Evolutionary conservation across 2,888 invertebrate genomes (phyloP).

Genomic region (Chrysolina haemoptera): DNA sequence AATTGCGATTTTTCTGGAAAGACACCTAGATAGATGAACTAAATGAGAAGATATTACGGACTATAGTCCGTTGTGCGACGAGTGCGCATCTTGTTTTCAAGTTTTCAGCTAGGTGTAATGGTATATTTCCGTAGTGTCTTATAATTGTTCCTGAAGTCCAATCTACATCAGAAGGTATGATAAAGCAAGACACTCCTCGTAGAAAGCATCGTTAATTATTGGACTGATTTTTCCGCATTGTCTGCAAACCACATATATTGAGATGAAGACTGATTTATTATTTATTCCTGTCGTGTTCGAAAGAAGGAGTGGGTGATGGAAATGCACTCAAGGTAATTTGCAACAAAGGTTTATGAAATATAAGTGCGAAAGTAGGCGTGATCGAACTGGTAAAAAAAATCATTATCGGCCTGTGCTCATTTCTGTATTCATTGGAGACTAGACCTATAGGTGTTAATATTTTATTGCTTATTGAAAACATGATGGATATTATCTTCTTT

Average conservation of each 20-base stretch:
- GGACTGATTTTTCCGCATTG: conserved; percentile 23
- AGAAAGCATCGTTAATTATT: conserved; percentile 5
- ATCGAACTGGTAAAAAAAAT: conserved; percentile 18
- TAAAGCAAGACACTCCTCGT: conserved; percentile 7
- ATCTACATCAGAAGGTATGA: neutral
- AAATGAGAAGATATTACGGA: too few relatives aligned
- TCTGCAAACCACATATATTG: conserved; percentile 12
- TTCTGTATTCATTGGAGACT: conserved; percentile 2
- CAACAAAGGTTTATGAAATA: conserved; percentile 27
- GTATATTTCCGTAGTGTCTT: too few relatives aligned
- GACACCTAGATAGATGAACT: too few relatives aligned
- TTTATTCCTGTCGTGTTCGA: conserved; percentile 12
- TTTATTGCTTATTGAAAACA: neutral
- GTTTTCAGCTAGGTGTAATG: too few relatives aligned
- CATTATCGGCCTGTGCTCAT: conserved; percentile 6
- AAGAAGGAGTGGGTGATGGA: conserved; percentile 32
- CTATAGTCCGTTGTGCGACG: too few relatives aligned
- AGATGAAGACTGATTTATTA: conserved; percentile 19
- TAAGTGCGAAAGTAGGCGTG: conserved; percentile 6
- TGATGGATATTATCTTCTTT: neutral
- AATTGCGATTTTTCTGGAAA: too few relatives aligned
- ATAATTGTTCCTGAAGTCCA: neutral
- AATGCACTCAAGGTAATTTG: conserved; percentile 39
- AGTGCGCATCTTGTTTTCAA: too few relatives aligned
- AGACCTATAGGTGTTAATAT: neutral